These are phyloP conservation scores for Littorina saxatilis DNA, from an alignment of 1,140 invertebrate species.

Conservation along the genomic window DNA sequence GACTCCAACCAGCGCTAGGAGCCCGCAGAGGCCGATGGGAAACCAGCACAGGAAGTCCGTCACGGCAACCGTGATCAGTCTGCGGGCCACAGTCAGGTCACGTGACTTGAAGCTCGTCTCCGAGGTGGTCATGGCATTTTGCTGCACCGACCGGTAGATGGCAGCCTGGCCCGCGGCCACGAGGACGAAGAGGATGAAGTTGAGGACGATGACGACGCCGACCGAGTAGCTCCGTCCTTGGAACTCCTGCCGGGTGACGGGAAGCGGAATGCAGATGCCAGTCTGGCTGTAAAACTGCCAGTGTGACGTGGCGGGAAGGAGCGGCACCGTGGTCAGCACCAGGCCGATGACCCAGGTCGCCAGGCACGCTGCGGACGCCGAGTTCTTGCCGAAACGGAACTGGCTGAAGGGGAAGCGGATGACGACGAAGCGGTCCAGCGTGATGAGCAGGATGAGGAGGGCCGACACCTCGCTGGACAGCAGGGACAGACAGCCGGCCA, in stretches of 20 bases:
- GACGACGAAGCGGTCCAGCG: too few relatives aligned
- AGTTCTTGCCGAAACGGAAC: neutral
- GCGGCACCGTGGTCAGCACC: neutral
- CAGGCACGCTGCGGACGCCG: neutral
- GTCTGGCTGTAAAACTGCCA: too few relatives aligned
- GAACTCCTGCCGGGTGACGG: neutral
- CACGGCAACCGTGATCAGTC: neutral
- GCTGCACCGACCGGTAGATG: neutral
- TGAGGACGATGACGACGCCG: too few relatives aligned
- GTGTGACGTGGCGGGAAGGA: neutral
- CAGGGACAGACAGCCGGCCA: slow-evolving; percentile 36
- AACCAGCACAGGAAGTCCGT: too few relatives aligned
- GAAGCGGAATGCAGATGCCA: too few relatives aligned
- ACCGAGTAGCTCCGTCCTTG: neutral
- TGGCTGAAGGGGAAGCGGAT: too few relatives aligned
- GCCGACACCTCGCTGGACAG: slow-evolving; percentile 41
- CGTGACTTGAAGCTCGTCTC: neutral
- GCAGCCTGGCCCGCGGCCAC: neutral
- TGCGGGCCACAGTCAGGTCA: neutral
- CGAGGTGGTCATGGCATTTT: neutral
- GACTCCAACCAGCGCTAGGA: slow-evolving; percentile 21
- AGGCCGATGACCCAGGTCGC: neutral
- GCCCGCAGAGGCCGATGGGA: neutral
- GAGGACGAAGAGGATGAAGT: neutral
- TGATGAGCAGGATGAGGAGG: too few relatives aligned